These are phyloP conservation scores for Poeciliopsis infans DNA, from an alignment of 2,797 vertebrate genomes.

Conservation along the genomic window DNA sequence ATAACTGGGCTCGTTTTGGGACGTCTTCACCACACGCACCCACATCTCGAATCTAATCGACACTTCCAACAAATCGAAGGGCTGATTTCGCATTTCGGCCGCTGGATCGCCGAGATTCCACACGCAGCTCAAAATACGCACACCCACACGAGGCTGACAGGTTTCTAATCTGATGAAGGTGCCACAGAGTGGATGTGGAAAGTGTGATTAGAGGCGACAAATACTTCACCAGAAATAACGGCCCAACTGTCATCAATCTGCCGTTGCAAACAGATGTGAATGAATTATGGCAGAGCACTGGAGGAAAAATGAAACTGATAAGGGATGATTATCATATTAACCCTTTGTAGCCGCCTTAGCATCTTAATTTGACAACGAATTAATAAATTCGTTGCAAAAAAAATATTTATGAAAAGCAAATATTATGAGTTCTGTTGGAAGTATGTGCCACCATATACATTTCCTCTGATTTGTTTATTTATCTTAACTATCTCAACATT, in stretches of 20 bases:
- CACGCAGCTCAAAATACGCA: conserved; percentile 6
- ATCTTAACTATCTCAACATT: too few relatives aligned
- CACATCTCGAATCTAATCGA: conserved; percentile 50
- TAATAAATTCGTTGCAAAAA: too few relatives aligned
- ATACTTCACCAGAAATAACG: conserved; percentile 63
- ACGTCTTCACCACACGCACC: conserved; percentile 34
- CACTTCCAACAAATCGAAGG: conserved; percentile 43
- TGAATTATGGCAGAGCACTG: conserved; percentile 22
- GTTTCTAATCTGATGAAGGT: conserved; percentile 52
- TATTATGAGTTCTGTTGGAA: neutral
- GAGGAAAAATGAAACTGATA: neutral
- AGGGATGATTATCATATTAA: neutral
- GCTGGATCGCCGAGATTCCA: conserved; percentile 5
- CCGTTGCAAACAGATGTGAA: conserved; percentile 47
- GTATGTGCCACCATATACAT: neutral
- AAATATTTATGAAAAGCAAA: too few relatives aligned
- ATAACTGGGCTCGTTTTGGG: conserved; percentile 18
- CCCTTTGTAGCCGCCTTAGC: neutral
- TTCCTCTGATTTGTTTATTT: conserved; percentile 24
- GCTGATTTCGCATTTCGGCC: conserved; percentile 52
- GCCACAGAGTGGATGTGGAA: conserved; percentile 30
- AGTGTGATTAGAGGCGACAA: conserved; percentile 61
- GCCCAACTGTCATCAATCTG: conserved; percentile 39
- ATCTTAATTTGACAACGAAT: conserved; percentile 10
- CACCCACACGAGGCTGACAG: conserved; percentile 33